phyloP scores from a whole-genome alignment of 2,113 vertebrate genomes.

The human (Homo sapiens) region DNA sequence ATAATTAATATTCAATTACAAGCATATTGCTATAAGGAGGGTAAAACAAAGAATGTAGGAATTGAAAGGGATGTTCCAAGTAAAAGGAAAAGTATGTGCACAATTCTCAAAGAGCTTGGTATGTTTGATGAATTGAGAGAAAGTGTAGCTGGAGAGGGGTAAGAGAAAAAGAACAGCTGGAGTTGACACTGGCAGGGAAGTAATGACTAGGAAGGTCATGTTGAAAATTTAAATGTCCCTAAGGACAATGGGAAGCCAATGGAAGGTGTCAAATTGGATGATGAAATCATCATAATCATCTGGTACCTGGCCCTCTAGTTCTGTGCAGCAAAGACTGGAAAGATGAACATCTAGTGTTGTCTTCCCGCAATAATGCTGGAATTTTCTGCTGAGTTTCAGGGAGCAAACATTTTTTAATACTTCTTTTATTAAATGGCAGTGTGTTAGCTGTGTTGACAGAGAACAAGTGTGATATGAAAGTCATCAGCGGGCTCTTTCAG shows the following conservation, averaged over 20 bases:
- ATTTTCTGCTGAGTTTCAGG: neutral
- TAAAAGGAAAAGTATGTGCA: neutral
- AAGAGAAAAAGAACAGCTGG: neutral
- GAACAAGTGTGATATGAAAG: neutral
- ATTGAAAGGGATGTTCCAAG: neutral
- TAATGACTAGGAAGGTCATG: neutral
- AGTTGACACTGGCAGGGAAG: neutral
- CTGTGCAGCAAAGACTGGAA: neutral
- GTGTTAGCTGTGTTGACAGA: neutral
- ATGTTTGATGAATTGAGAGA: neutral
- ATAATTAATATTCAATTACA: neutral
- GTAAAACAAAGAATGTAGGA: neutral
- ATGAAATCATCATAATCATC: neutral
- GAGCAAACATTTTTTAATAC: neutral
- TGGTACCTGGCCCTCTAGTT: too few species aligned
- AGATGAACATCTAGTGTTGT: neutral
- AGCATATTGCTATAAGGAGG: neutral
- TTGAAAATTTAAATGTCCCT: neutral
- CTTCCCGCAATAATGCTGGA: neutral
- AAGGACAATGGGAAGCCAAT: neutral
- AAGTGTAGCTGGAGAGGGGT: neutral
- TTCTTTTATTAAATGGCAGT: neutral
- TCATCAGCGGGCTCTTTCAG: neutral
- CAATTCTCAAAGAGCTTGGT: neutral
- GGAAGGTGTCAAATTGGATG: neutral